Conservation (phyloP, 2,797 vertebrate genomes). For the Onychomys leucogaster region DNA sequence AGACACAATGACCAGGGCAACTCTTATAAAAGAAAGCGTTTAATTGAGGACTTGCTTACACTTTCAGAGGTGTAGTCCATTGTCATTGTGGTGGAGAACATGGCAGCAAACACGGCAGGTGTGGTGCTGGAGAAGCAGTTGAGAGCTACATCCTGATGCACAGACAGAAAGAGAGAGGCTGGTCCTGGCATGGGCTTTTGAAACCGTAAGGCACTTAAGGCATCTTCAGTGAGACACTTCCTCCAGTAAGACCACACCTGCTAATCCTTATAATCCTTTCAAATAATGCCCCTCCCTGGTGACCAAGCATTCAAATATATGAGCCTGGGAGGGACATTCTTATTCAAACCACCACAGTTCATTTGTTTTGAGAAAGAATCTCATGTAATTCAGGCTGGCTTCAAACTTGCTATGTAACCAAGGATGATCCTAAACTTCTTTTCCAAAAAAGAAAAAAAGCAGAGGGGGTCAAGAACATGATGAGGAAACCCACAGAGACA, state of each 20-base stretch:
- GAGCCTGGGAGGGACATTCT: neutral
- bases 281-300: neutral
- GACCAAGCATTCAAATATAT: neutral
- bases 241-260: neutral
- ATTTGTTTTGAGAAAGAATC: neutral
- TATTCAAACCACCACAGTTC: neutral
- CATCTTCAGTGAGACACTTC: neutral
- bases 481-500: too few relatives aligned
- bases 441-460: too few relatives aligned
- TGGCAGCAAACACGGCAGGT: too few relatives aligned
- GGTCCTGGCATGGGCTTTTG: neutral
- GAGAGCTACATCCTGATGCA: neutral
- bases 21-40: neutral
- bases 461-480: too few relatives aligned
- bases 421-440: too few relatives aligned
- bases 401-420: neutral
- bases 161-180: neutral
- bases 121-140: neutral
- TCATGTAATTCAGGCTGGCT: neutral
- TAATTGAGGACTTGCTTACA: neutral
- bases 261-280: neutral
- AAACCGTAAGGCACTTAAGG: neutral
- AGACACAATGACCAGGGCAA: neutral
- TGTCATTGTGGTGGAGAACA: neutral
- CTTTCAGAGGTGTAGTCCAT: neutral